Evolutionary conservation across 2,113 vertebrate genomes (phyloP), one percentile per base, ranked within the genome.

Genomic region (Corvus moneduloides): DNA sequence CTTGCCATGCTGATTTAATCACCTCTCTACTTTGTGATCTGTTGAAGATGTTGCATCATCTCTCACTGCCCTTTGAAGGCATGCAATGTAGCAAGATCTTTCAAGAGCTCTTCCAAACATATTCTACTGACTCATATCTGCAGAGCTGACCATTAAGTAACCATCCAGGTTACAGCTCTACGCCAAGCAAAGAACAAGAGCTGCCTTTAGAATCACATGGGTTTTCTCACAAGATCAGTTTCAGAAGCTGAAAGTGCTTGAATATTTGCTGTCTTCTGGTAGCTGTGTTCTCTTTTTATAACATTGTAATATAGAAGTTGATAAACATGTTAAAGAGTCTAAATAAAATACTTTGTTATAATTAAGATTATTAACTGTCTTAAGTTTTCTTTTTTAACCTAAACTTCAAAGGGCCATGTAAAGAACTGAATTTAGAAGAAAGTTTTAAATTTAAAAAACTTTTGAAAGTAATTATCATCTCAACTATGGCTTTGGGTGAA

Each of bases 71-170:
- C 59, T 64, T 90, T 84, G 75, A 93, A 94, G 90, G 27, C 23
- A 49, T 56, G 67, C 7, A 87, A 11, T 82, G 52, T 49, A 91
- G 46, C 66, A 84, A 77, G 41, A 71, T 26, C 43, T 95, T 44
- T 85, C 95, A 78, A 52, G 35, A 72, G 19, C 56, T 55, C 41
- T 90, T 96, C 69, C 92, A 93, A 82, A 61, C 21, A 27, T n/a
- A 58, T 48, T 49, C 28, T 2, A 85, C 56, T 82, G 62, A 91
- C 27, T 88, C 54, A 72, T 43, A 54, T 30, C 20, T 77, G 56
- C 52, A 51, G 39, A 84, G 43, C 43, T 49, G 95, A 85, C 91
- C 89, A 84, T 43, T 89, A 85, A 84, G 58, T 71, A 87, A 58
- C 10, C 24, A 80, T 18, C 7, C 21, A 67, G 24, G 24, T 83